phyloP scores from a whole-genome alignment of 2,113 vertebrate species.

The Coreoperca whiteheadi region DNA sequence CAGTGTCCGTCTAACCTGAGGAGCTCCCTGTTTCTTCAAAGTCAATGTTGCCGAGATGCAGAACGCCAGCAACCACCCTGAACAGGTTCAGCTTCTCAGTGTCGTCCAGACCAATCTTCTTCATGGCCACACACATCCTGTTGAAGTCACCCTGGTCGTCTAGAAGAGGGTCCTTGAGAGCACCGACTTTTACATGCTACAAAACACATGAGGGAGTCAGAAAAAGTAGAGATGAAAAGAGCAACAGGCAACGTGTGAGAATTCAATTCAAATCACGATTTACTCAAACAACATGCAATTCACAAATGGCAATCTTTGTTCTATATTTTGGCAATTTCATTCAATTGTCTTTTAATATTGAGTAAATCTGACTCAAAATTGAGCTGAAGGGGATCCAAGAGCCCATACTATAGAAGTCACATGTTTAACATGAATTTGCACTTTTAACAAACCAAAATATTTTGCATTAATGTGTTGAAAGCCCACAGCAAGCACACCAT shows the following conservation, averaged over 20 bases:
- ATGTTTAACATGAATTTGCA: neutral
- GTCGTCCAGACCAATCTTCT: slow-evolving; percentile 95
- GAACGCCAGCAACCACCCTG: slow-evolving; percentile 94
- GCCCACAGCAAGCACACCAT: slow-evolving; percentile 39
- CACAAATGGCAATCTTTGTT: neutral
- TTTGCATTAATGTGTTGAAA: slow-evolving; percentile 12
- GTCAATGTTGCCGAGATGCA: slow-evolving; percentile 98
- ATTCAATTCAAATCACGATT: slow-evolving; percentile 31
- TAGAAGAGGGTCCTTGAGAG: slow-evolving; percentile 94
- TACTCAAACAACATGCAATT: slow-evolving; percentile 13
- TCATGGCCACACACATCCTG: slow-evolving; percentile 98
- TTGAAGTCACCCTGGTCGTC: slow-evolving; percentile 97
- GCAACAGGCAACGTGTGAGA: neutral
- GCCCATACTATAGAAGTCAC: neutral
- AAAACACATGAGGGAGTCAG: neutral
- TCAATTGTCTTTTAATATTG: neutral
- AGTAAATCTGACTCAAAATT: slow-evolving; percentile 34
- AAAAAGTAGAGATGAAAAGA: neutral
- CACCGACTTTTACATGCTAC: slow-evolving; percentile 91
- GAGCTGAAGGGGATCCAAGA: neutral
- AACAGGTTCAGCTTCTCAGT: slow-evolving; percentile 97
- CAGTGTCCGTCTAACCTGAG: slow-evolving; percentile 87
- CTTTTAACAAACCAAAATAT: neutral
- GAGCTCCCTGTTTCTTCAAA: slow-evolving; percentile 98
- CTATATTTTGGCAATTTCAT: neutral